Evolutionary conservation across 2,888 invertebrate genomes (phyloP), one percentile per base, ranked within the genome.

Genomic region (Drosophila algonquin): DNA sequence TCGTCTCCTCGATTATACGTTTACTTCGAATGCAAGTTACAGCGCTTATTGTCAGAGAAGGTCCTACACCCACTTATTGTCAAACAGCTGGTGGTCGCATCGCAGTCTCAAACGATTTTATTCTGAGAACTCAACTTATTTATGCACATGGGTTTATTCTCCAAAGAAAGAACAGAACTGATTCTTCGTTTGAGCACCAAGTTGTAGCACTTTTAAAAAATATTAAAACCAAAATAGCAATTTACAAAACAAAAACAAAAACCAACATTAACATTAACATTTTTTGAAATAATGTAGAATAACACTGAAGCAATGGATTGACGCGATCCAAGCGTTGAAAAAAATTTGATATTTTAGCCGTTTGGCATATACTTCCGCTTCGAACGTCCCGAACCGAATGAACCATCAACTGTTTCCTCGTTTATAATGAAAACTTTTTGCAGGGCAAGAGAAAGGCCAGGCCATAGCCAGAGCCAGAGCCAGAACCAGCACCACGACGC

Each of bases 321-420:
- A 40, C 40, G 40, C 40, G 40, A 40, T 40, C 40, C 40, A 1
- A 40, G 40, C 40, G 14, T 40, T 40, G 40, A 12, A 35, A 35
- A 1, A 12, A 12, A 18, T 5, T 44, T 32, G 44, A 54, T 65
- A n/a, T 63, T 30, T 48, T 54, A 54, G 56, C 54, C 63, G 63
- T 40, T 56, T 60, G 48, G 50, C 57, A 50, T 75, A 80, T 87
- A 88, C 90, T 90, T 90, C 85, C 90, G 90, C 85, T 78, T 85
- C 89, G 90, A 91, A 89, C 87, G 90, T 87, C 87, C 81, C 83
- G 83, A 86, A 89, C 85, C 85, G 90, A 90, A 90, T 90, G 90
- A 90, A 80, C 89, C 81, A 87, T 89, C 89, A 84, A 89, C 77
- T 81, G 89, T 75, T 89, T 89, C 85, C 79, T 63, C 90, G 90